These are phyloP conservation scores for Trisateles emortualis DNA, from an alignment of 2,888 invertebrate genomes.

Conservation along the genomic window DNA sequence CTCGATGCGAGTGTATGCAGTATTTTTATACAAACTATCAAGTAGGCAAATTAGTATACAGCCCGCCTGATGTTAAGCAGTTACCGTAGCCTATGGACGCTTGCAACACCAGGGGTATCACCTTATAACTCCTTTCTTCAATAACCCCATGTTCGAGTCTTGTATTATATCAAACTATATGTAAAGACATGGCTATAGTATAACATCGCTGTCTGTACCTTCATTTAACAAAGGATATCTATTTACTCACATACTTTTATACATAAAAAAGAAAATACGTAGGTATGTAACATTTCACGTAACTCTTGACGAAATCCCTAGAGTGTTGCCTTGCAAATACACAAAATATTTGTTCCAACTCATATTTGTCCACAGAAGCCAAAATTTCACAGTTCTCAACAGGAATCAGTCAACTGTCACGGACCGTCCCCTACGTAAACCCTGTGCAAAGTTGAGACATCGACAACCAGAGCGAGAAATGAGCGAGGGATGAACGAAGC, in stretches of 20 bases:
- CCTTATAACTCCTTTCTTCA: no score
- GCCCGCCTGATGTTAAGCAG: no score
- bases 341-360: slow-evolving; percentile 46
- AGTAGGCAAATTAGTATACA: no score
- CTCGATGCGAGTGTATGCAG: no score
- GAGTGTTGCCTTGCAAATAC: slow-evolving; percentile 36
- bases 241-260: neutral
- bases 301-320: slow-evolving; percentile 31
- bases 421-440: slow-evolving; percentile 38
- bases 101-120: no score
- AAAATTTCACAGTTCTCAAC: slow-evolving; percentile 49
- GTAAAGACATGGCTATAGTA: no score
- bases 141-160: no score
- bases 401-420: slow-evolving; percentile 54
- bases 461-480: slow-evolving; percentile 20
- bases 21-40: no score
- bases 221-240: neutral
- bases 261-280: neutral
- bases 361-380: slow-evolving; percentile 27
- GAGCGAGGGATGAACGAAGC: slow-evolving; percentile 4
- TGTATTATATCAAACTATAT: no score
- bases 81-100: no score
- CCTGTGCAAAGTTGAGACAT: slow-evolving; percentile 27
- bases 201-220: no score
- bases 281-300: slow-evolving; percentile 13